These are phyloP conservation scores for Physella acuta DNA, from an alignment of 1,140 invertebrate genomes.

Conservation along the genomic window DNA sequence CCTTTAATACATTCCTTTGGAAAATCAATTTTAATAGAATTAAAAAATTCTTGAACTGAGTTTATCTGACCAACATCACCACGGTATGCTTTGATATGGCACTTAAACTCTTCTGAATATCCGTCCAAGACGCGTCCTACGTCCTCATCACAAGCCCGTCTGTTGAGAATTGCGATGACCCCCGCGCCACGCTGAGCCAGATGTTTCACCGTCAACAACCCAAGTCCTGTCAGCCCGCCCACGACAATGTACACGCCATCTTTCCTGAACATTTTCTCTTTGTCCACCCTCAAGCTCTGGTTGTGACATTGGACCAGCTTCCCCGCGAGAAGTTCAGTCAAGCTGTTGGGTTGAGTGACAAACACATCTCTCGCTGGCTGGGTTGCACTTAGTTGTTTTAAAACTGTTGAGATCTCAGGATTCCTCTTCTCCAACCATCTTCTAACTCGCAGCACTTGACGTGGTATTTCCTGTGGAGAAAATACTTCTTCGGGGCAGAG, in stretches of 20 bases:
- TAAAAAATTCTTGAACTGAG: slow-evolving; percentile 24
- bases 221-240: slow-evolving; percentile 46
- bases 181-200: slow-evolving; percentile 40
- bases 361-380: too few species aligned
- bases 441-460: too few species aligned
- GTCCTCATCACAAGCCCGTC: slow-evolving; percentile 28
- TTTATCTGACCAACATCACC: slow-evolving; percentile 30
- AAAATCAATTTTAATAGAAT: slow-evolving; percentile 14
- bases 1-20: slow-evolving; percentile 33
- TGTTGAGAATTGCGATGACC: slow-evolving; percentile 32
- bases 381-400: too few species aligned
- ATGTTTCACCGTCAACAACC: slow-evolving; percentile 38
- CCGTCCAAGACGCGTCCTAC: slow-evolving; percentile 25
- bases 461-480: too few species aligned
- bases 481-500: too few species aligned
- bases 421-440: too few species aligned
- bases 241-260: slow-evolving; percentile 39
- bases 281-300: background rate
- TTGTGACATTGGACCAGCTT: too few species aligned
- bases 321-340: too few species aligned
- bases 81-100: slow-evolving; percentile 26
- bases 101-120: slow-evolving; percentile 19
- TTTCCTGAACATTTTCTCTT: slow-evolving; percentile 8
- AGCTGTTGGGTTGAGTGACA: too few species aligned
- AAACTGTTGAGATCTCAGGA: too few species aligned